Evolutionary conservation across 2,797 vertebrate genomes (phyloP).

Genomic region (Anguilla anguilla): DNA sequence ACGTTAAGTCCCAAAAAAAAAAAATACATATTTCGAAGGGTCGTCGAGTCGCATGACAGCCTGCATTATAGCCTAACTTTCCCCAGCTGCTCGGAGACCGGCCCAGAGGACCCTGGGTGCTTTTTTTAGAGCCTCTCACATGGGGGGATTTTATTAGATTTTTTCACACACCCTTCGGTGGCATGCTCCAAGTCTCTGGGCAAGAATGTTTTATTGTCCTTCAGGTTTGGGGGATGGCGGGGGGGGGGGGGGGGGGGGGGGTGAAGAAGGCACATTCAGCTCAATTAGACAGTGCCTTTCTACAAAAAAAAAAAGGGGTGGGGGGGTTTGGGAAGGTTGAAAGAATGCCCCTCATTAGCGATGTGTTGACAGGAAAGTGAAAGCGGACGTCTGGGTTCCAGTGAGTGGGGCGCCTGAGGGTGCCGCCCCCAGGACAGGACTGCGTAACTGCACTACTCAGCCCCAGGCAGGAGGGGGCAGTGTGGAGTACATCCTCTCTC

Average conservation of each 20-base stretch:
- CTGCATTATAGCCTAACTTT: not conserved
- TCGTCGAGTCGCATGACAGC: not conserved
- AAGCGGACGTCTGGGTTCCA: not conserved
- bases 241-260: not conserved
- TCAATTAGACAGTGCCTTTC: not conserved
- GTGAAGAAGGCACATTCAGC: not conserved
- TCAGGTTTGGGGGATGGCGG: not conserved
- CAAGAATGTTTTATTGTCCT: not conserved
- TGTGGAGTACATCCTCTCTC: not conserved
- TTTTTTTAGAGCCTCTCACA: not conserved
- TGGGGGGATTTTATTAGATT: not conserved
- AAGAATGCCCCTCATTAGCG: not conserved
- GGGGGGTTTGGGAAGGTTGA: not conserved
- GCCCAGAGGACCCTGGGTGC: not conserved
- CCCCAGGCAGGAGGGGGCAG: conserved; percentile 2
- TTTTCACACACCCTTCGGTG: not conserved
- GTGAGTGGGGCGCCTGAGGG: not conserved
- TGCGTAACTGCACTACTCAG: not conserved
- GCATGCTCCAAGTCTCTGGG: not conserved
- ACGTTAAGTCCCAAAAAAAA: not conserved
- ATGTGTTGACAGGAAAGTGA: conserved; percentile 14
- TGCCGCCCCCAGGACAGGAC: not conserved
- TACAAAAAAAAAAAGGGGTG: not conserved
- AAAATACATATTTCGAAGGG: not conserved
- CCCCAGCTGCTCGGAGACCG: not conserved